Evolutionary conservation across 2,113 vertebrate genomes (phyloP).

Genomic region (Rafetus swinhoei): DNA sequence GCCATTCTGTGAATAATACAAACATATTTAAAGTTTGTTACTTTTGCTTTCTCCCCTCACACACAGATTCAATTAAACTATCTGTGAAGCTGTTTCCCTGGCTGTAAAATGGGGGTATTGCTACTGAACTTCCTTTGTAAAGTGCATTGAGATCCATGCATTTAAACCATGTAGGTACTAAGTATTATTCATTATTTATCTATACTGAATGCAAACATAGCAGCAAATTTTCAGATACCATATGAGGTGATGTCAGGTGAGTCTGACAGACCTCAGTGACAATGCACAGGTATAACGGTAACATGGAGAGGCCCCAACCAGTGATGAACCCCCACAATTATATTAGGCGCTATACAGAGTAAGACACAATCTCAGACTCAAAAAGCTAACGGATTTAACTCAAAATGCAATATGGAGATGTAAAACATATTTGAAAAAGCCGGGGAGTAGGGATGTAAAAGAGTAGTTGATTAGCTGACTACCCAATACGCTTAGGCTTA

Average conservation of each 20-base stretch:
- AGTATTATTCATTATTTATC: background rate
- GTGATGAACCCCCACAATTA: background rate
- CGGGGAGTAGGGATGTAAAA: no score
- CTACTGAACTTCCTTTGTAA: background rate
- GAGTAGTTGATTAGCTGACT: no score
- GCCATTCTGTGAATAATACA: constrained; percentile 78
- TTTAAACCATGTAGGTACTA: background rate
- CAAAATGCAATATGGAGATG: background rate
- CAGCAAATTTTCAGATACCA: background rate
- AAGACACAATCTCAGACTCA: background rate
- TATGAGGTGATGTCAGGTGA: background rate
- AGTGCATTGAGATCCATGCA: background rate
- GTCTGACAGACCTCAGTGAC: background rate
- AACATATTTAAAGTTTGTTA: background rate
- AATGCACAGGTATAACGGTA: background rate
- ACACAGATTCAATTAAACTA: background rate
- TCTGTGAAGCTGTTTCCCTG: background rate
- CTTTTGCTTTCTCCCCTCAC: background rate
- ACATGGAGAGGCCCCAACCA: background rate
- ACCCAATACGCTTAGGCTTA: no score
- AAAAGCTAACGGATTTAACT: background rate
- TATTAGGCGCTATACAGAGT: background rate
- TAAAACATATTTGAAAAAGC: background rate
- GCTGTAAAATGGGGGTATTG: background rate
- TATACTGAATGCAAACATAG: background rate